Percentiles rank a stretch among this genome's conserved stretches.
Evolutionary conservation across 2,797 vertebrate genomes (phyloP).

Genomic region (Microhierax caerulescens): DNA sequence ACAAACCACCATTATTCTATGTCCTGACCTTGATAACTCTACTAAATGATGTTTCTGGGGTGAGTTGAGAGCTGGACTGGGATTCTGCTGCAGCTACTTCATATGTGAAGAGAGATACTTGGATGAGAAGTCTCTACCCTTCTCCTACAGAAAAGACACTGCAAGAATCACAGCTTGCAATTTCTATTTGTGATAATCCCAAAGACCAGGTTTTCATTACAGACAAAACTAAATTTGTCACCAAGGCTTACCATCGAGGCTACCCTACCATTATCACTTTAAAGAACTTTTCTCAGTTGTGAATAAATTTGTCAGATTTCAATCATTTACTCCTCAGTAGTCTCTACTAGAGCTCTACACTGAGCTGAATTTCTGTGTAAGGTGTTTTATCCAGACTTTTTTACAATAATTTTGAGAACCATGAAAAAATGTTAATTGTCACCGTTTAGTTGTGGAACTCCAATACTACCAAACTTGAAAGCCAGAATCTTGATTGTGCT

Average conservation of each 20-base stretch:
- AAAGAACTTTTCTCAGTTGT: accelerated
- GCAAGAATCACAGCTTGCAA: not conserved
- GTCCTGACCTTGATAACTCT: not conserved
- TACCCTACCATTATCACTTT: not conserved
- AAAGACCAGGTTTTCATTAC: not conserved
- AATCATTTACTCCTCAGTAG: not conserved
- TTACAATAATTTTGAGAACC: not conserved
- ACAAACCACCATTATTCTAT: not conserved
- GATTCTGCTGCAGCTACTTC: not conserved
- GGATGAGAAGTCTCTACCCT: not conserved
- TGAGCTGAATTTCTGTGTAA: not conserved
- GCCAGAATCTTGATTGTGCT: not conserved
- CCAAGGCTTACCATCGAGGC: not conserved
- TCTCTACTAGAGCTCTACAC: not conserved
- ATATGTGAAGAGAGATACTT: not conserved
- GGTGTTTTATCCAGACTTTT: not conserved
- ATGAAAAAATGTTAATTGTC: not conserved
- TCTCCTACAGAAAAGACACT: not conserved
- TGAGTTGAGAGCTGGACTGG: not conserved
- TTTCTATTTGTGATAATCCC: not conserved
- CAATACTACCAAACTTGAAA: not conserved
- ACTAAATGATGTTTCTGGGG: not conserved
- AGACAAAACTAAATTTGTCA: not conserved
- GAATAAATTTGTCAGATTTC: not conserved
- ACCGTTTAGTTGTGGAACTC: not conserved